Base-by-base conservation (phyloP, 2,797 vertebrate genomes). In the Takifugu rubripes region DNA sequence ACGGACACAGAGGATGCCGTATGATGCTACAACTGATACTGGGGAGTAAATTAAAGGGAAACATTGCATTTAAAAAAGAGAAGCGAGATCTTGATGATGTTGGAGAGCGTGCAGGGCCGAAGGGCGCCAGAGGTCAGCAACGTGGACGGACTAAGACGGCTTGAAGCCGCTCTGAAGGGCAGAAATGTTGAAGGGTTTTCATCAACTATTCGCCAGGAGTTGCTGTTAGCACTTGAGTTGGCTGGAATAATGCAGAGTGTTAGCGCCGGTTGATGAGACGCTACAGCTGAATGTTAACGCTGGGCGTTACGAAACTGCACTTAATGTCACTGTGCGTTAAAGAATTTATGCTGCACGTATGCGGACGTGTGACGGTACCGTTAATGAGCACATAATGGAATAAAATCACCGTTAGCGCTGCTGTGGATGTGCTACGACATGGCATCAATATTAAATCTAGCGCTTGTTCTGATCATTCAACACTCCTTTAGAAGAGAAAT, bases 21-120 rank as follows among this genome's bases (percentile, higher is more conserved):
- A n/a, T 60, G 76, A 84, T 74, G 66, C 59, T 79, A 74, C 77
- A 79, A 78, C 73, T 70, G 78, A 71, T 77, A 69, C 75, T 73
- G 63, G 3, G 79, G 82, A 75, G 74, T 52, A 56, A 64, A 74
- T 67, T 59, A 68, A 75, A 78, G 55, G 66, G 69, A 77, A 72
- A 67, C n/a, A 53, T 58, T 68, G 42, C 16, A 4, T 43, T 58
- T 26, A 59, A 65, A 25, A 60, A 77, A 75, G 69, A 29, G 17
- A 56, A 85, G 84, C 66, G 64, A 57, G 58, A 54, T 70, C 48
- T 49, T 61, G 66, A 29, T 47, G 64, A 74, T 71, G 56, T 26
- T 53, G 49, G 21, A 68, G 74, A 74, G 48, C 49, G 58, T 40
- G 65, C 31, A 7, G 61, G 72, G 63, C 51, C 53, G 56, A 68